phyloP scores from a whole-genome alignment of 2,113 vertebrate species.

The Pseudois nayaur region DNA sequence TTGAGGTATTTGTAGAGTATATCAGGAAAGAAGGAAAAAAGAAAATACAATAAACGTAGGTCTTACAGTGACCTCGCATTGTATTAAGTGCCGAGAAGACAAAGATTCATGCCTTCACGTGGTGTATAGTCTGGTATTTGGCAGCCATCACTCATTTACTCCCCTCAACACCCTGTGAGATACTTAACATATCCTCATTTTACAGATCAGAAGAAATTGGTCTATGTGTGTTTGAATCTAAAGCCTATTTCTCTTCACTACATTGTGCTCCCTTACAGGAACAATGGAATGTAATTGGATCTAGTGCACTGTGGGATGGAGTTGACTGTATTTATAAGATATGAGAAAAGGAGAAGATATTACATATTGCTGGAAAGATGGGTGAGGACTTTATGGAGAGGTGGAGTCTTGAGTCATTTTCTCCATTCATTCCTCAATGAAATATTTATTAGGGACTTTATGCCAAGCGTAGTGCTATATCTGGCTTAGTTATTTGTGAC shows the following conservation, averaged over 20 bases:
- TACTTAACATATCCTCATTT: background rate
- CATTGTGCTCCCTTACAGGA: background rate
- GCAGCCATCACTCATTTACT: conserved; percentile 3
- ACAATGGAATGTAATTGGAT: background rate
- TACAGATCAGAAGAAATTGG: background rate
- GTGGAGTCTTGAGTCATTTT: background rate
- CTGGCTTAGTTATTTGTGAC: background rate
- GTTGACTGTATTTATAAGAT: background rate
- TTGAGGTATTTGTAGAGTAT: background rate
- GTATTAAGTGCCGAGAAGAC: background rate
- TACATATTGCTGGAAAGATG: background rate
- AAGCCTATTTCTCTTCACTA: background rate
- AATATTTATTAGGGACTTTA: background rate
- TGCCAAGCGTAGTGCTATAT: background rate
- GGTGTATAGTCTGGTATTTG: background rate
- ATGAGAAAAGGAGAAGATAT: background rate
- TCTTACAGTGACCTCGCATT: background rate
- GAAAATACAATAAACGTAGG: background rate
- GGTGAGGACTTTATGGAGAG: background rate
- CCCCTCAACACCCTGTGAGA: background rate
- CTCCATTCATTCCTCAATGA: background rate
- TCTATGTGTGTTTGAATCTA: background rate
- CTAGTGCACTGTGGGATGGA: background rate
- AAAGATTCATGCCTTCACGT: background rate
- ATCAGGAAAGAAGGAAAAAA: background rate